phyloP scores from a whole-genome alignment of 2,888 invertebrate genomes.

The Lasioglossum leucozonium region DNA sequence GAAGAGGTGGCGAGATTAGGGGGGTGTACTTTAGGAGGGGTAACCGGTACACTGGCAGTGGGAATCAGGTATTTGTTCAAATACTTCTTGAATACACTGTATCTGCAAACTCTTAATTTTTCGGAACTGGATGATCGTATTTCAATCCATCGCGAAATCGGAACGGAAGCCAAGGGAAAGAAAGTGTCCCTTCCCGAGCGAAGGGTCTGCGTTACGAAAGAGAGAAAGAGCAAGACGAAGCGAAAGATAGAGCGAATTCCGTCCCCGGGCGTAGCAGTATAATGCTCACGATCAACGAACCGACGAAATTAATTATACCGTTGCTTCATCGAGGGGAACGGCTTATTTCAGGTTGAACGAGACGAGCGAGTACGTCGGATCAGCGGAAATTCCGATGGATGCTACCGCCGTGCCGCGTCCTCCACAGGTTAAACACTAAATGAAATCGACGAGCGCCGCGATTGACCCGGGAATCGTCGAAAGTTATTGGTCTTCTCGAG shows the following conservation, averaged over 20 bases:
- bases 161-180: slow-evolving; percentile 18
- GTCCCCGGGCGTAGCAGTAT: slow-evolving; percentile 59
- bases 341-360: slow-evolving; percentile 76
- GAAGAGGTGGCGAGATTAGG: too few relatives aligned
- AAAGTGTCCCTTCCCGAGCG: background rate
- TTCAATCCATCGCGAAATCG: slow-evolving; percentile 37
- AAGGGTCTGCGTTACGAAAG: background rate
- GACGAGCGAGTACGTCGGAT: slow-evolving; percentile 74
- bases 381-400: slow-evolving; percentile 78
- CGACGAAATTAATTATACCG: slow-evolving; percentile 76
- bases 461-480: slow-evolving; percentile 58
- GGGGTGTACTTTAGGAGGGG: too few relatives aligned
- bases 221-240: background rate
- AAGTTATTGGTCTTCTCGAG: slow-evolving; percentile 41
- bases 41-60: too few relatives aligned
- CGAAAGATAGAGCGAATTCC: background rate
- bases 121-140: background rate
- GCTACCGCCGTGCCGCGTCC: slow-evolving; percentile 20
- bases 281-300: slow-evolving; percentile 65
- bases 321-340: slow-evolving; percentile 38
- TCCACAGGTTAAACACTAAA: slow-evolving; percentile 60
- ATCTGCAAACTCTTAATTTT: too few relatives aligned
- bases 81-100: too few relatives aligned
- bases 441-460: slow-evolving; percentile 65
- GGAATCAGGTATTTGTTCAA: too few relatives aligned